These are phyloP conservation scores for Coronaproctus castanopsis DNA, from an alignment of 2,888 invertebrate species.

Conservation along the genomic window DNA sequence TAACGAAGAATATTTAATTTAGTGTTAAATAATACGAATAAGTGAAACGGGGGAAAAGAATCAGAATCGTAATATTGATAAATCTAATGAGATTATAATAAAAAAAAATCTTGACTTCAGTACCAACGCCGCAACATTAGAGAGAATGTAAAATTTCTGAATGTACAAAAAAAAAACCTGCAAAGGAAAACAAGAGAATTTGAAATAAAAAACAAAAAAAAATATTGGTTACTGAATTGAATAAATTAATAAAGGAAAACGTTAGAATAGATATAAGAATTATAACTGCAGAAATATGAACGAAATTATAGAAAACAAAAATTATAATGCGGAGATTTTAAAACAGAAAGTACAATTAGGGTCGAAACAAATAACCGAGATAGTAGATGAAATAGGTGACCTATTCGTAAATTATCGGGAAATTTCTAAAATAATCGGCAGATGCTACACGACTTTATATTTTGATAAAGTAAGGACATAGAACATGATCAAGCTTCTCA, in stretches of 20 bases:
- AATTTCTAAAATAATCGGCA: neutral
- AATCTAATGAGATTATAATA: too few species aligned
- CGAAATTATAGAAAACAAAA: neutral
- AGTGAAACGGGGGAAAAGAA: too few species aligned
- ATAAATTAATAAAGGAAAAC: neutral
- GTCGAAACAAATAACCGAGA: neutral
- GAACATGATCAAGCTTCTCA: neutral
- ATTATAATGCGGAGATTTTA: neutral
- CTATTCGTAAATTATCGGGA: neutral
- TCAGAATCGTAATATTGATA: too few species aligned
- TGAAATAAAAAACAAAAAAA: too few species aligned
- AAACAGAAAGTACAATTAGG: neutral
- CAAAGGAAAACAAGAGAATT: too few species aligned
- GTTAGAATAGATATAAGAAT: neutral
- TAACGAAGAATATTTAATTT: too few species aligned
- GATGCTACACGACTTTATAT: neutral
- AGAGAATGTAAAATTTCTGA: too few species aligned
- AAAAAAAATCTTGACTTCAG: too few species aligned
- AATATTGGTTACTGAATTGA: too few species aligned
- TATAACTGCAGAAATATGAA: neutral
- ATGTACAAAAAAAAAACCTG: too few species aligned
- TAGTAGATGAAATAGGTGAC: neutral
- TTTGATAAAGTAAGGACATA: neutral
- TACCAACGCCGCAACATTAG: too few species aligned
- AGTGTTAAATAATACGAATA: too few species aligned